These are phyloP conservation scores for Portevinia maculata DNA, from an alignment of 2,888 invertebrate species.

Conservation along the genomic window DNA sequence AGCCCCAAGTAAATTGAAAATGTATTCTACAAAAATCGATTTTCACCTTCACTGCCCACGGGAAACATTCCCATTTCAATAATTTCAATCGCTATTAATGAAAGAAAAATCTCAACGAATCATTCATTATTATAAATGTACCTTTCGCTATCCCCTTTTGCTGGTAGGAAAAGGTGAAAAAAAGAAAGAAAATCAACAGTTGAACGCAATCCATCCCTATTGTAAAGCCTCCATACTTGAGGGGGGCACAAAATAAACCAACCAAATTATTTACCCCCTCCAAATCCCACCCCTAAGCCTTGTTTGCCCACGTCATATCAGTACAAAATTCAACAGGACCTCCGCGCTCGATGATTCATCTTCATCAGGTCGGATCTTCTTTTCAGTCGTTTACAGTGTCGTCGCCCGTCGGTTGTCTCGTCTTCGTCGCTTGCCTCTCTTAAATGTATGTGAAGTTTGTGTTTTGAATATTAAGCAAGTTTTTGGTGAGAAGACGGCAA, in stretches of 20 bases:
- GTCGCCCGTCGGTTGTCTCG: neutral
- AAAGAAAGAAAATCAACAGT: conserved; percentile 62
- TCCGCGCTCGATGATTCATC: conserved; percentile 62
- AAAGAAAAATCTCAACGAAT: conserved; percentile 1
- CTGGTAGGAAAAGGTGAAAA: neutral
- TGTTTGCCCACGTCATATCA: conserved; percentile 42
- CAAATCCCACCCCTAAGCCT: neutral
- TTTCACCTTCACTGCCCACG: conserved; percentile 18
- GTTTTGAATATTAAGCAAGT: conserved; percentile 68
- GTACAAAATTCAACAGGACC: conserved; percentile 57
- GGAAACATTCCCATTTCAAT: conserved; percentile 11
- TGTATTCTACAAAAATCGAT: conserved; percentile 45
- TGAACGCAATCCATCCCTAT: conserved; percentile 42
- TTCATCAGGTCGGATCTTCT: conserved; percentile 58
- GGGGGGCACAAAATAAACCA: conserved; percentile 28
- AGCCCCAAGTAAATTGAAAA: conserved; percentile 2
- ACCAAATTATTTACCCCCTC: conserved; percentile 53
- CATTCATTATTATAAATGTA: conserved; percentile 62
- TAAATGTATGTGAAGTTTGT: conserved; percentile 63
- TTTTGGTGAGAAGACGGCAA: conserved; percentile 19
- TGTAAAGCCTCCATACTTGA: conserved; percentile 10
- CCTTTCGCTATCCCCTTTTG: no score
- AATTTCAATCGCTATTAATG: conserved; percentile 4
- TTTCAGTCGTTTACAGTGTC: conserved; percentile 36
- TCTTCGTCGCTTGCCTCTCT: conserved; percentile 8